These are phyloP conservation scores for Holocentrus rufus DNA, from an alignment of 2,797 vertebrate species.

Conservation along the genomic window DNA sequence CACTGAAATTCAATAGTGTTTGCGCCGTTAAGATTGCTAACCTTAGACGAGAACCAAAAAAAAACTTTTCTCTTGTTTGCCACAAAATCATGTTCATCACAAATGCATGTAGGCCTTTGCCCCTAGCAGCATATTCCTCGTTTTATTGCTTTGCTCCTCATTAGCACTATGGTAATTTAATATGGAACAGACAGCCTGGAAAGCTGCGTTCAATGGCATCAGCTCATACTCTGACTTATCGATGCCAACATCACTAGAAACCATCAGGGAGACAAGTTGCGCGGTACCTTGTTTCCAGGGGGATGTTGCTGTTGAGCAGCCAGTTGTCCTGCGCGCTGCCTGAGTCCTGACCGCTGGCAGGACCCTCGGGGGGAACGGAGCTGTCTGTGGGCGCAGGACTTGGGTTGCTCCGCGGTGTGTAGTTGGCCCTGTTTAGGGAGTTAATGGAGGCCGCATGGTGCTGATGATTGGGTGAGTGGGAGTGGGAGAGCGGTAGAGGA, in stretches of 20 bases:
- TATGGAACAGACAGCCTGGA: constrained; percentile 54
- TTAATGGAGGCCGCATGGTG: constrained; percentile 93
- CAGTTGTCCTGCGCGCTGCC: constrained; percentile 95
- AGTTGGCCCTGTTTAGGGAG: constrained; percentile 94
- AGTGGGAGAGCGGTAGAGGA: constrained; percentile 90
- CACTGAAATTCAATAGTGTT: constrained; percentile 58
- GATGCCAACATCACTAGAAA: constrained; percentile 30
- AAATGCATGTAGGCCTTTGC: constrained; percentile 58
- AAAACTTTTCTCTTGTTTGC: constrained; percentile 79
- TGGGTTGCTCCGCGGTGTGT: constrained; percentile 95
- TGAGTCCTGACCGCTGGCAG: constrained; percentile 85
- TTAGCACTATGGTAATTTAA: constrained; percentile 58
- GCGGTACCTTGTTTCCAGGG: constrained; percentile 95
- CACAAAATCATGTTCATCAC: constrained; percentile 70
- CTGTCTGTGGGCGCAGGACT: constrained; percentile 96
- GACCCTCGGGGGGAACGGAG: constrained; percentile 91
- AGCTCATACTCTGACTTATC: constrained; percentile 40
- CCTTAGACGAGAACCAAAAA: constrained; percentile 51
- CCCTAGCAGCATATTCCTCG: constrained; percentile 54
- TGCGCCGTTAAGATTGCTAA: constrained; percentile 37
- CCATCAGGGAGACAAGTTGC: constrained; percentile 7
- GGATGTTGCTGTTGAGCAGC: constrained; percentile 99
- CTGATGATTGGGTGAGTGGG: constrained; percentile 91
- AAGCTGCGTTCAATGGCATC: constrained; percentile 50
- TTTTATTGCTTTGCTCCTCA: constrained; percentile 59